A percentile compares a stretch with the other conserved stretches of the same genome.
Conservation (phyloP, 2,113 vertebrate species). For the Pardalotus punctatus region DNA sequence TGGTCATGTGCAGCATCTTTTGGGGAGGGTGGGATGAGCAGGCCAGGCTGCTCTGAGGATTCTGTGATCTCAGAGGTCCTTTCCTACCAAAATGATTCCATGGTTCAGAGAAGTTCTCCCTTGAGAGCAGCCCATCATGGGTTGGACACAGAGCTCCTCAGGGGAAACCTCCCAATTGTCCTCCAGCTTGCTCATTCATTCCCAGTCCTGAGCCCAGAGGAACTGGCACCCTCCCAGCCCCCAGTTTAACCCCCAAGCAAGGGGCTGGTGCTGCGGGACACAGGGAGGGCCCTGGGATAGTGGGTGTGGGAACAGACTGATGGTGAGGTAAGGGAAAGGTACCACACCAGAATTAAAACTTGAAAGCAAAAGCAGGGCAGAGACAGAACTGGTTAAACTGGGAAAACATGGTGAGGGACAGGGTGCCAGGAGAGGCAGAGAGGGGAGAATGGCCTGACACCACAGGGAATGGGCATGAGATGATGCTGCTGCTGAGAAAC, state of each 20-base stretch:
- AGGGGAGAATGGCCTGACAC: neutral
- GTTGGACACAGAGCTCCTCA: neutral
- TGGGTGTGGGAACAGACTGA: neutral
- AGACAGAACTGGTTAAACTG: neutral
- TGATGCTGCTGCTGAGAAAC: neutral
- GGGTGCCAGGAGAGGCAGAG: neutral
- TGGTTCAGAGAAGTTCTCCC: neutral
- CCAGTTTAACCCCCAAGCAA: neutral
- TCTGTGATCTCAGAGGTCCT: neutral
- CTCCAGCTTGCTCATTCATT: neutral
- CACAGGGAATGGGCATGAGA: fast-evolving
- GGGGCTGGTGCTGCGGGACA: neutral
- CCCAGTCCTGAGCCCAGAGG: neutral
- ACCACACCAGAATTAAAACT: neutral
- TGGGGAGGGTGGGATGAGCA: neutral
- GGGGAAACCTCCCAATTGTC: neutral
- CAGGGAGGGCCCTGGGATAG: neutral
- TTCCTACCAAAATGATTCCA: neutral
- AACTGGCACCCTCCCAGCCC: fast-evolving
- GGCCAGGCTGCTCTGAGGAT: neutral
- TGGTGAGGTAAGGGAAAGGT: neutral
- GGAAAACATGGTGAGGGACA: fast-evolving
- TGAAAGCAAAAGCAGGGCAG: neutral
- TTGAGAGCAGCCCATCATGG: neutral
- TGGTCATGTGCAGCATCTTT: neutral